phyloP scores from a whole-genome alignment of 2,888 invertebrate species.

The Lamproptera curius region DNA sequence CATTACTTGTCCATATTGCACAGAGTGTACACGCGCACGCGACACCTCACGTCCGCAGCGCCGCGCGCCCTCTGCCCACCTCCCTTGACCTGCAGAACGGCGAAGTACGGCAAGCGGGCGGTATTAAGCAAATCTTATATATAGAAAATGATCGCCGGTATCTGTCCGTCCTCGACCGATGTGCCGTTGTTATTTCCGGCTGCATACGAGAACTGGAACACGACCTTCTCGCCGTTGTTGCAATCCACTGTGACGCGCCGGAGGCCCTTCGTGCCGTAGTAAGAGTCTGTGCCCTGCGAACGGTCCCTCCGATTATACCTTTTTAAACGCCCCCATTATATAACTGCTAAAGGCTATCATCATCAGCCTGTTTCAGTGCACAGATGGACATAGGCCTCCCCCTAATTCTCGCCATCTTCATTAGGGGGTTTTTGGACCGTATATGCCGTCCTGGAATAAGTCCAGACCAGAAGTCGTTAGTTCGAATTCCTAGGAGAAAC shows the following conservation, averaged over 20 bases:
- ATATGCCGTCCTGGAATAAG: no score
- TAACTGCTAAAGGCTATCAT: no score
- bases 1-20: neutral
- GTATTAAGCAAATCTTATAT: constrained; percentile 51
- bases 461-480: no score
- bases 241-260: constrained; percentile 86
- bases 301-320: neutral
- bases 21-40: neutral
- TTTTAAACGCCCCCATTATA: neutral
- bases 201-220: constrained; percentile 90
- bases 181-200: constrained; percentile 93
- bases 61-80: neutral
- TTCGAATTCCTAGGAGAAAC: no score
- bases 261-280: constrained; percentile 90
- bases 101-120: constrained; percentile 1
- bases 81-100: constrained; percentile 1
- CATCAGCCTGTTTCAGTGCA: no score
- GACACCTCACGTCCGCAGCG: neutral
- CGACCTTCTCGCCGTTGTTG: constrained; percentile 85
- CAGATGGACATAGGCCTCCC: neutral
- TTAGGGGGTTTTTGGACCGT: no score
- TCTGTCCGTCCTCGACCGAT: constrained; percentile 91
- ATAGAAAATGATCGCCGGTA: constrained; percentile 92
- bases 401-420: no score
- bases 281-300: constrained; percentile 89